Conservation (phyloP, 1,140 invertebrate species). For the Drosophila mayri region DNA sequence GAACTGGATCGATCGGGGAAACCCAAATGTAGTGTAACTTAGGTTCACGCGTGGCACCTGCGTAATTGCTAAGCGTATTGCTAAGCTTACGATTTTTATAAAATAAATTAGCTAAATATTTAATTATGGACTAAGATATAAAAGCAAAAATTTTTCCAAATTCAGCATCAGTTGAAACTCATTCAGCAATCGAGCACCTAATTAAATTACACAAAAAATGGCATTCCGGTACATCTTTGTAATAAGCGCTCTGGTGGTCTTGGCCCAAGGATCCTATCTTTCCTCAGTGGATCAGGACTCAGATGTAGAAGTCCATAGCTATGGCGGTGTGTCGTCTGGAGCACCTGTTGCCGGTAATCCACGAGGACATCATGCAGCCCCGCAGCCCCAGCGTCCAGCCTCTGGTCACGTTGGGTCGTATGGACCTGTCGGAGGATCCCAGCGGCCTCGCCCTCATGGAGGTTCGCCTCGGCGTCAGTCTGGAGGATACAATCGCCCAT, state of each 20-base stretch:
- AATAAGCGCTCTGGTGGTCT: slow-evolving; percentile 24
- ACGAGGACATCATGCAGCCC: background rate
- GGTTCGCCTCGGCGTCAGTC: background rate
- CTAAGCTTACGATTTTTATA: background rate
- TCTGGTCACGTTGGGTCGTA: background rate
- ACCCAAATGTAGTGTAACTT: slow-evolving; percentile 7
- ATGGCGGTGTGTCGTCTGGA: slow-evolving; percentile 3
- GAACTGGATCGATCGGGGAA: slow-evolving; percentile 1
- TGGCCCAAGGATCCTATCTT: slow-evolving; percentile 29
- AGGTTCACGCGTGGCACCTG: background rate
- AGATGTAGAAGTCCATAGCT: slow-evolving; percentile 6
- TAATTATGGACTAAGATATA: slow-evolving; percentile 23
- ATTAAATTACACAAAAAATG: slow-evolving; percentile 8
- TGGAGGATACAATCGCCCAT: background rate
- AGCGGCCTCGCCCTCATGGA: slow-evolving; percentile 5
- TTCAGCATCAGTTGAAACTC: slow-evolving; percentile 43
- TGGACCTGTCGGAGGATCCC: slow-evolving; percentile 5
- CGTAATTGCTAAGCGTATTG: background rate
- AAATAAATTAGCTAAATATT: background rate
- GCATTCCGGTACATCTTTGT: slow-evolving; percentile 17
- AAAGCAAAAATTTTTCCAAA: slow-evolving; percentile 1
- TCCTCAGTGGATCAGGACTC: slow-evolving; percentile 15
- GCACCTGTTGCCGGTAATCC: background rate
- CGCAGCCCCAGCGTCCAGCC: slow-evolving; percentile 16
- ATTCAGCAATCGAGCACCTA: slow-evolving; percentile 10